phyloP scores from a whole-genome alignment of 2,888 invertebrate species.

The Agonopterix alstromeriana region DNA sequence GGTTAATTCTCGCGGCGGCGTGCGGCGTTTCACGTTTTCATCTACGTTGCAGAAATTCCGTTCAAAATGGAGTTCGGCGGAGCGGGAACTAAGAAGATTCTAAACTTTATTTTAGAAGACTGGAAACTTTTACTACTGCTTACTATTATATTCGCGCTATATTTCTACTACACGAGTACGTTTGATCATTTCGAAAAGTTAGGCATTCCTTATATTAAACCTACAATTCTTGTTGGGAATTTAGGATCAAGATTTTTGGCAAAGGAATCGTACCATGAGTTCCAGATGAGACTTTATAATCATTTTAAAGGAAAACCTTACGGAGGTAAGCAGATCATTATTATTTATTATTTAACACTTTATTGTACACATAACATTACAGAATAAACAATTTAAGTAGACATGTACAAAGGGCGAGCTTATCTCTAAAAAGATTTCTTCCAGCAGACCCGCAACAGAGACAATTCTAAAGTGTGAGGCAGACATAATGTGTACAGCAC shows the following conservation, averaged over 20 bases:
- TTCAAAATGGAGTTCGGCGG: no score
- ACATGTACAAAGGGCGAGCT: not conserved
- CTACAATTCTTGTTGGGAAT: slow-evolving; percentile 67
- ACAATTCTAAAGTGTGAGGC: no score
- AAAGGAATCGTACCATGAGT: slow-evolving; percentile 62
- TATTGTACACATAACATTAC: no score
- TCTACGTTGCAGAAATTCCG: no score
- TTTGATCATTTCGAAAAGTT: slow-evolving; percentile 64
- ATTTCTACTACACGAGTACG: slow-evolving; percentile 60
- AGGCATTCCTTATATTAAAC: slow-evolving; percentile 59
- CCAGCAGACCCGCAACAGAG: no score
- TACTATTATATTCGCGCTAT: slow-evolving; percentile 40
- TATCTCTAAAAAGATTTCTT: no score
- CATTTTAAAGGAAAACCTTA: slow-evolving; percentile 60
- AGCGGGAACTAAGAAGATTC: slow-evolving; percentile 27
- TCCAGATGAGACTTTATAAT: slow-evolving; percentile 59
- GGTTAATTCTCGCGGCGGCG: no score
- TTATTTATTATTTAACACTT: no score
- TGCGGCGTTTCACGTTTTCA: no score
- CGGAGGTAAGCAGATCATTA: slow-evolving; percentile 45
- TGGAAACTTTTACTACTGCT: slow-evolving; percentile 50
- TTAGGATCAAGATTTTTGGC: slow-evolving; percentile 53
- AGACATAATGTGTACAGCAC: no score
- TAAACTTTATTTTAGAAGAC: slow-evolving; percentile 40
- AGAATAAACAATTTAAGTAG: slow-evolving; percentile 3